phyloP scores from a whole-genome alignment of 2,888 invertebrate genomes.

The Lymantria dispar region DNA sequence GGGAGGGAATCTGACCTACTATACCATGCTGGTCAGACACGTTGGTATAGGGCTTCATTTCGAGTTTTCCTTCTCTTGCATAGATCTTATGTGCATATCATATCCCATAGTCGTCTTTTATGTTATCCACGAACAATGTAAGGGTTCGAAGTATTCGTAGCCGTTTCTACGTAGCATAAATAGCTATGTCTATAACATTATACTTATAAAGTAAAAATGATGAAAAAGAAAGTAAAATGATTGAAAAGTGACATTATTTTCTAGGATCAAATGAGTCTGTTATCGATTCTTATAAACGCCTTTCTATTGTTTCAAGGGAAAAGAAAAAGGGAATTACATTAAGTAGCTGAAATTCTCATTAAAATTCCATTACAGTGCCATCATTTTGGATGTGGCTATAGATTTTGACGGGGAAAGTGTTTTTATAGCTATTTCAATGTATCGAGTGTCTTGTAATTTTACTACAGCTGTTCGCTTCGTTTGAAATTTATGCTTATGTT shows the following conservation, averaged over 20 bases:
- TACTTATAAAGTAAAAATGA: neutral
- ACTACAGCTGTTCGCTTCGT: neutral
- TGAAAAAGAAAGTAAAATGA: neutral
- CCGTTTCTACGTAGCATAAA: too few relatives aligned
- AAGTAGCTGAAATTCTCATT: conserved; percentile 68
- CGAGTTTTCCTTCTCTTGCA: too few relatives aligned
- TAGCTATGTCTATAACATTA: too few relatives aligned
- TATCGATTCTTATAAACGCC: conserved; percentile 63
- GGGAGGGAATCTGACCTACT: too few relatives aligned
- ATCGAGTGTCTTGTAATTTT: conserved; percentile 20
- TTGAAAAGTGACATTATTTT: conserved; percentile 40
- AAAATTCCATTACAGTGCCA: conserved; percentile 68
- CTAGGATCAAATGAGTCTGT: conserved; percentile 38
- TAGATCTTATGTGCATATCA: too few relatives aligned
- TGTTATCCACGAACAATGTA: too few relatives aligned
- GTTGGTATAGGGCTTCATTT: too few relatives aligned
- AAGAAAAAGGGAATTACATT: conserved; percentile 53
- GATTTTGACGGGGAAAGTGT: conserved; percentile 51
- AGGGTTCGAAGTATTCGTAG: too few relatives aligned
- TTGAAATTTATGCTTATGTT: neutral
- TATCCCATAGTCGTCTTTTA: too few relatives aligned
- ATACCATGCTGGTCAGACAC: too few relatives aligned
- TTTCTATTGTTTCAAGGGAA: conserved; percentile 53
- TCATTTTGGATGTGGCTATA: conserved; percentile 50
- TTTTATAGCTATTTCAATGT: conserved; percentile 38